Evolutionary conservation across 1,140 invertebrate genomes (phyloP).

Genomic region (Tenebrio molitor): DNA sequence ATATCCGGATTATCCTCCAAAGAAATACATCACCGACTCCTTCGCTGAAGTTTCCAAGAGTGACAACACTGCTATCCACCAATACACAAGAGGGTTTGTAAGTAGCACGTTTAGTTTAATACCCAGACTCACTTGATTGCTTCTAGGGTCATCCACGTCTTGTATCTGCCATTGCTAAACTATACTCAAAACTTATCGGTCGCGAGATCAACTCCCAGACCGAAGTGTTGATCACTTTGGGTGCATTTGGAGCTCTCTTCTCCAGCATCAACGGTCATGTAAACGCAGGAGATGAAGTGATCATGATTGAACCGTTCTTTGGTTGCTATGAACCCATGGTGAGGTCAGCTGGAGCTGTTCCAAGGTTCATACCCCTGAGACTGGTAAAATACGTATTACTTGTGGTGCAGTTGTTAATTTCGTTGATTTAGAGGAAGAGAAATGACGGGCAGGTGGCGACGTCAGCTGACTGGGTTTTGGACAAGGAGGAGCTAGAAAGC

Average conservation of each 20-base stretch:
- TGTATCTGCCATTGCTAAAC: slow-evolving; percentile 84
- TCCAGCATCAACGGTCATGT: slow-evolving; percentile 86
- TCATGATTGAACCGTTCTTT: slow-evolving; percentile 98
- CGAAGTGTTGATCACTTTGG: slow-evolving; percentile 90
- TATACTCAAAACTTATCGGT: slow-evolving; percentile 87
- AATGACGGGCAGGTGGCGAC: no score
- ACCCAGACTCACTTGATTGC: slow-evolving; percentile 62
- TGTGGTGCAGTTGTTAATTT: no score
- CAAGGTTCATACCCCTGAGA: slow-evolving; percentile 90
- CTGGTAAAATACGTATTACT: no score
- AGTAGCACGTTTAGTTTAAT: slow-evolving; percentile 34
- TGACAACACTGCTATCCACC: slow-evolving; percentile 86
- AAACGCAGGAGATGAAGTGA: slow-evolving; percentile 89
- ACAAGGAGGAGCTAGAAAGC: slow-evolving; percentile 83
- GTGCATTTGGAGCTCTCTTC: slow-evolving; percentile 95
- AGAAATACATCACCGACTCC: slow-evolving; percentile 85
- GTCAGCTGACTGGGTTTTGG: slow-evolving; percentile 93
- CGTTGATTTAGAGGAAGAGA: no score
- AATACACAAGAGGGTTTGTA: slow-evolving; percentile 93
- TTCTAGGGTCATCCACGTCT: slow-evolving; percentile 86
- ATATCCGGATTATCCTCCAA: slow-evolving; percentile 94
- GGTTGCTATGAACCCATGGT: slow-evolving; percentile 99
- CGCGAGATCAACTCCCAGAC: slow-evolving; percentile 71
- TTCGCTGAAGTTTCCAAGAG: slow-evolving; percentile 77
- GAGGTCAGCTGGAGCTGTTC: slow-evolving; percentile 85